Evolutionary conservation across 2,113 vertebrate species (phyloP).

Genomic region (Myiozetetes cayanensis): DNA sequence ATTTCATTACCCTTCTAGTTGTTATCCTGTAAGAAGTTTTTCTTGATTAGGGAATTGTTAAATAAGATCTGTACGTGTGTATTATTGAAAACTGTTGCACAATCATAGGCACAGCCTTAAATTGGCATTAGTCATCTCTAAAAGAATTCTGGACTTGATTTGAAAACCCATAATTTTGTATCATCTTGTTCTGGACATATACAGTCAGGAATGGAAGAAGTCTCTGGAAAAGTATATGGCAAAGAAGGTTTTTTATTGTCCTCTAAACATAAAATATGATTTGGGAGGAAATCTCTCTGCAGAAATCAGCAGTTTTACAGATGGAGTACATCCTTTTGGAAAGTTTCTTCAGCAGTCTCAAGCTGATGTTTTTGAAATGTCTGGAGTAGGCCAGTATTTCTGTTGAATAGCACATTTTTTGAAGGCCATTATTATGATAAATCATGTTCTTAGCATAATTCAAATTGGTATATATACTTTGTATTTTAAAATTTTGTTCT

Average conservation of each 20-base stretch:
- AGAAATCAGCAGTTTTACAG: conserved; percentile 43
- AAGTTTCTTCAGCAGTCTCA: conserved; percentile 36
- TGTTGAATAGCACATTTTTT: conserved; percentile 41
- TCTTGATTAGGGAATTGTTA: not conserved
- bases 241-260: not conserved
- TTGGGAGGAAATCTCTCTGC: not conserved
- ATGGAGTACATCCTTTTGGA: conserved; percentile 31
- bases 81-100: not conserved
- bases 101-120: not conserved
- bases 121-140: not conserved
- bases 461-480: not conserved
- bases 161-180: not conserved
- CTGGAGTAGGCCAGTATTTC: conserved; percentile 29
- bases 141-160: not conserved
- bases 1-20: not conserved
- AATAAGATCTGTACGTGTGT: not conserved
- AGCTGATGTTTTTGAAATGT: conserved; percentile 31
- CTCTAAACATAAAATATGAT: not conserved
- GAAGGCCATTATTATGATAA: conserved; percentile 50
- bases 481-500: not conserved
- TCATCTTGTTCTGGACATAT: not conserved
- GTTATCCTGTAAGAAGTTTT: not conserved
- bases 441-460: conserved; percentile 30
- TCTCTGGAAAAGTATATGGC: not conserved
- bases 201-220: not conserved